Percentiles rank a stretch among this genome's conserved stretches.
phyloP scores from a whole-genome alignment of 1,140 invertebrate genomes.

The Antheraea pernyi region DNA sequence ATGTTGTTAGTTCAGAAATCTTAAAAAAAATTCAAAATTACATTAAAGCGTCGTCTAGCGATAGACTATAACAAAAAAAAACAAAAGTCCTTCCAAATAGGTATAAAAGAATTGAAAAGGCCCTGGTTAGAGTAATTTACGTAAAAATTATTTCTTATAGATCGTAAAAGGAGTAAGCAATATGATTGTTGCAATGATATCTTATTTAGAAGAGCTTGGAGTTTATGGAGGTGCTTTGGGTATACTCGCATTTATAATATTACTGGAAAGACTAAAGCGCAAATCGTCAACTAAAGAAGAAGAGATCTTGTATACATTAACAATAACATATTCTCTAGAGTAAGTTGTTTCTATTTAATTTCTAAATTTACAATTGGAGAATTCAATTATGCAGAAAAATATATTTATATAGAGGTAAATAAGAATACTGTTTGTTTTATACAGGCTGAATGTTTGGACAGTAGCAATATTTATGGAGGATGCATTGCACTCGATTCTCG shows the following conservation, averaged over 20 bases:
- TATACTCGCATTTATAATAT: conserved; percentile 80
- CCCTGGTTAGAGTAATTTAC: not conserved
- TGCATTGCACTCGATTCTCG: too few species aligned
- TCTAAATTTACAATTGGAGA: not conserved
- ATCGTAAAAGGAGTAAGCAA: conserved; percentile 61
- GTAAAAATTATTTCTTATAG: conserved; percentile 30
- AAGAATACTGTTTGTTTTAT: too few species aligned
- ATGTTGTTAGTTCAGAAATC: too few species aligned
- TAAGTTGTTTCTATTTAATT: conserved; percentile 31
- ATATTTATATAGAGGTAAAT: too few species aligned
- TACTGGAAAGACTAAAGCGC: conserved; percentile 82
- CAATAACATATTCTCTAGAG: conserved; percentile 56
- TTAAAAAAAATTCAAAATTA: too few species aligned
- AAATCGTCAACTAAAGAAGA: conserved; percentile 64
- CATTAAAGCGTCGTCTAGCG: too few species aligned
- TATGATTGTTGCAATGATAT: conserved; percentile 63
- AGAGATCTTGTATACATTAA: conserved; percentile 62
- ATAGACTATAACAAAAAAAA: too few species aligned
- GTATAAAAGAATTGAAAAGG: too few species aligned
- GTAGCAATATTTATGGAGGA: too few species aligned
- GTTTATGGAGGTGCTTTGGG: conserved; percentile 81
- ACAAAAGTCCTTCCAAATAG: too few species aligned
- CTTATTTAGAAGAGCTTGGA: conserved; percentile 79
- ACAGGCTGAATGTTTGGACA: too few species aligned
- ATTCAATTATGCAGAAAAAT: too few species aligned